These are phyloP conservation scores for Leuctra nigra DNA, from an alignment of 2,888 invertebrate genomes.

Conservation along the genomic window DNA sequence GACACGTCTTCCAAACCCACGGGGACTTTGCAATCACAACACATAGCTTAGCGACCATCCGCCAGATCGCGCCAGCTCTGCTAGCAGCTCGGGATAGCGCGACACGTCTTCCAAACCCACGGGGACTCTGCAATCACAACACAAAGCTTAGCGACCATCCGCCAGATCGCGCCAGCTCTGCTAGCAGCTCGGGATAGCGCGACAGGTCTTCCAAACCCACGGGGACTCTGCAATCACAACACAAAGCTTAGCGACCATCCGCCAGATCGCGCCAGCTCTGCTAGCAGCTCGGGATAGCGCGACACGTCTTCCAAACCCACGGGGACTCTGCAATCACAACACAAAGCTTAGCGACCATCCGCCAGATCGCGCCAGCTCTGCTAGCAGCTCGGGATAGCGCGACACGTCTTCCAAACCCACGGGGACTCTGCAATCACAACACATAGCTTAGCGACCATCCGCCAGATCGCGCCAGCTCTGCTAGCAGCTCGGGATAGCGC, in stretches of 20 bases:
- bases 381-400: constrained; percentile 41
- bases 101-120: constrained; percentile 42
- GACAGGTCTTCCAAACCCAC: constrained; percentile 42
- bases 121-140: constrained; percentile 38
- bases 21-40: constrained; percentile 40
- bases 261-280: constrained; percentile 37
- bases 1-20: constrained; percentile 42
- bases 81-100: constrained; percentile 41
- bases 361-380: constrained; percentile 37
- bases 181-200: constrained; percentile 41
- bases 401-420: constrained; percentile 42
- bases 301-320: constrained; percentile 42
- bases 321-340: constrained; percentile 38
- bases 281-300: constrained; percentile 41
- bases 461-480: constrained; percentile 37
- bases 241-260: constrained; percentile 37
- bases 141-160: constrained; percentile 37
- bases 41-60: constrained; percentile 39
- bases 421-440: constrained; percentile 38
- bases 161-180: constrained; percentile 37
- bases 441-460: constrained; percentile 37
- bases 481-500: constrained; percentile 41
- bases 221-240: constrained; percentile 38
- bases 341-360: constrained; percentile 37
- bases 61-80: constrained; percentile 37